Conservation (phyloP, 2,113 vertebrate genomes). For the Phalacrocorax aristotelis region DNA sequence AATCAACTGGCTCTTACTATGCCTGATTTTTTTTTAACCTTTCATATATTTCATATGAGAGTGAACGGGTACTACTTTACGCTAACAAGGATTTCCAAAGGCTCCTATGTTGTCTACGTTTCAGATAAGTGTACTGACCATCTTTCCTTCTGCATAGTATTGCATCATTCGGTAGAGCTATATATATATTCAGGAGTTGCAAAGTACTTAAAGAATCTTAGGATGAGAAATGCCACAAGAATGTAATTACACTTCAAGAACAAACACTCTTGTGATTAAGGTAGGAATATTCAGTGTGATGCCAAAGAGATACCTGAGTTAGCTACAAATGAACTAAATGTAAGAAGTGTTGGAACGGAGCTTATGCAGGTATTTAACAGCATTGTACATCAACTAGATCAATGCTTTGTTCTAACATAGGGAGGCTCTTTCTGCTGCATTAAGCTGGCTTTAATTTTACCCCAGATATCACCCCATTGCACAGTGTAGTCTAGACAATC, state of each 20-base stretch:
- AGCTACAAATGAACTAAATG: not conserved
- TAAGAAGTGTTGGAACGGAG: not conserved
- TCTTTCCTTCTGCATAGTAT: not conserved
- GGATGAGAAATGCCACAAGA: not conserved
- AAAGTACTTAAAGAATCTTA: not conserved
- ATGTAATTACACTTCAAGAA: not conserved
- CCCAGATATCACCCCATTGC: not conserved
- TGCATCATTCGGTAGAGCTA: not conserved
- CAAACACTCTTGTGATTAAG: not conserved
- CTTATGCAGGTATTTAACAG: not conserved
- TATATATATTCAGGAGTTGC: not conserved
- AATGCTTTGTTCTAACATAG: not conserved
- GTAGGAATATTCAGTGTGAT: not conserved
- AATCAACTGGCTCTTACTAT: not conserved
- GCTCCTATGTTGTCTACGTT: not conserved
- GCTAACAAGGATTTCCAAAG: not conserved
- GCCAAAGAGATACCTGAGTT: not conserved
- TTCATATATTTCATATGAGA: not conserved
- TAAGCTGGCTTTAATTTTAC: not conserved
- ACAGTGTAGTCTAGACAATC: not conserved
- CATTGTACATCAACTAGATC: not conserved
- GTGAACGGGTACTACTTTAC: not conserved
- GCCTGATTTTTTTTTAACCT: not conserved
- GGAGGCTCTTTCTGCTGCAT: not conserved
- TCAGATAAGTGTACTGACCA: not conserved